Base-by-base conservation (phyloP, 2,888 invertebrate species). In the Mythimna lalbum region DNA sequence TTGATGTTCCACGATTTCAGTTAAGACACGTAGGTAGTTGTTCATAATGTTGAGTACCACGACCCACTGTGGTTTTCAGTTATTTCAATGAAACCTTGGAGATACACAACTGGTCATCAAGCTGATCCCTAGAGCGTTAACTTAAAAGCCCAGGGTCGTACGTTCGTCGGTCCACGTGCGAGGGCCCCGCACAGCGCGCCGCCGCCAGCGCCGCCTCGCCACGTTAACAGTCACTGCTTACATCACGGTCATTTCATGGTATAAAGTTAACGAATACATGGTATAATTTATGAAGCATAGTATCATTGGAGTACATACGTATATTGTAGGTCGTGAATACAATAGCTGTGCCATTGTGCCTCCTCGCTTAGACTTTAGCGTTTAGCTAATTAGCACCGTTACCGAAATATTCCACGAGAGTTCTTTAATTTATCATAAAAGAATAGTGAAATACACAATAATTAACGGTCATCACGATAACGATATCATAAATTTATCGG, bases 331-430 rank as follows among this genome's bases (percentile, higher is more conserved):
- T 85, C 81, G 83, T 85, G 86, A 88, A 86, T 89, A 90, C 90
- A 92, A 93, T 93, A 93, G 92, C 90, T 91, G 90, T 87, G 91
- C 93, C 94, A 88, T 91, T 91, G 94, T 95, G 95, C 95, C 95
- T 95, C 91, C 86, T 90, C 88, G 86, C 81, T 88, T 93, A 93
- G 91, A 86, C 61, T 82, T 82, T 82, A 78, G 79, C 78, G 74
- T 78, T 85, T 84, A 85, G 81, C 83, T 62, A 83, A 75, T 63
- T 82, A 81, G 79, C 79, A 71, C 71, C 63, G 69, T 67, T 64
- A 78, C 66, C 52, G 50, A 78, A 70, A 73, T 80, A 82, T 80
- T 78, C 80, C 83, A 79, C 61, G 72, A 72, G 65, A 74, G 71
- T 73, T 56, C 69, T 66, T 73, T 79, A 69, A 52, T 76, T 77